These are phyloP conservation scores for Bembecia ichneumoniformis DNA, from an alignment of 2,888 invertebrate genomes.

Conservation along the genomic window DNA sequence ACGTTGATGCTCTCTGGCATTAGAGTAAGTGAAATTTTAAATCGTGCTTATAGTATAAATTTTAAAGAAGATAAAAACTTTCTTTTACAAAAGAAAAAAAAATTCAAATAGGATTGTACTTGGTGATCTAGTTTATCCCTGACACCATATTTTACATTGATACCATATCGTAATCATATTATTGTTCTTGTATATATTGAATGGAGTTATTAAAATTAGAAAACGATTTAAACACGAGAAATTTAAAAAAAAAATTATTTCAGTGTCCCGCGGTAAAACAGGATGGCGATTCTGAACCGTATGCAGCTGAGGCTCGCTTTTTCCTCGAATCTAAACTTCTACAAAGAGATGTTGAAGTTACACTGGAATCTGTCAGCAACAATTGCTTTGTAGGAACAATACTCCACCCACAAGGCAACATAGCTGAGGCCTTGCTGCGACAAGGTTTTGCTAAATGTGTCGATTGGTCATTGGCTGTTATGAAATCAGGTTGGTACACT, in stretches of 20 bases:
- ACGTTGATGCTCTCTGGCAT: conserved; percentile 98
- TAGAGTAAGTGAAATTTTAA: conserved; percentile 64
- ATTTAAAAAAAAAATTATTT: too few species aligned
- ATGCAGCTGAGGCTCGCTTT: conserved; percentile 90
- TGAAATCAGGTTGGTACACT: conserved; percentile 50
- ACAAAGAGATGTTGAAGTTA: conserved; percentile 90
- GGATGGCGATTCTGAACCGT: conserved; percentile 79
- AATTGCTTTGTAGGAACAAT: conserved; percentile 95
- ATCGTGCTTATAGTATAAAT: conserved; percentile 1
- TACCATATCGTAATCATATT: too few species aligned
- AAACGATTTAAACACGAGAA: too few species aligned
- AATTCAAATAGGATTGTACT: too few species aligned
- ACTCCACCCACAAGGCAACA: conserved; percentile 92
- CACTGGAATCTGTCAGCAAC: conserved; percentile 93
- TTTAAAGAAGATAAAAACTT: too few species aligned
- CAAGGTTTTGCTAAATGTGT: conserved; percentile 94
- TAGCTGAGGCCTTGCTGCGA: conserved; percentile 90
- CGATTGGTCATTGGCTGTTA: conserved; percentile 61
- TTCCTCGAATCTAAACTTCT: conserved; percentile 93
- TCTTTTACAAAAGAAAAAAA: too few species aligned
- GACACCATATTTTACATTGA: too few species aligned
- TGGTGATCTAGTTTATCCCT: too few species aligned
- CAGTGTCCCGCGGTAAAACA: conserved; percentile 86
- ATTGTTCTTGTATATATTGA: too few species aligned
- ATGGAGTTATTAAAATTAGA: too few species aligned